Evolutionary conservation across 2,113 vertebrate genomes (phyloP), one percentile per base, ranked within the genome.

Genomic region (Gambusia holbrooki): DNA sequence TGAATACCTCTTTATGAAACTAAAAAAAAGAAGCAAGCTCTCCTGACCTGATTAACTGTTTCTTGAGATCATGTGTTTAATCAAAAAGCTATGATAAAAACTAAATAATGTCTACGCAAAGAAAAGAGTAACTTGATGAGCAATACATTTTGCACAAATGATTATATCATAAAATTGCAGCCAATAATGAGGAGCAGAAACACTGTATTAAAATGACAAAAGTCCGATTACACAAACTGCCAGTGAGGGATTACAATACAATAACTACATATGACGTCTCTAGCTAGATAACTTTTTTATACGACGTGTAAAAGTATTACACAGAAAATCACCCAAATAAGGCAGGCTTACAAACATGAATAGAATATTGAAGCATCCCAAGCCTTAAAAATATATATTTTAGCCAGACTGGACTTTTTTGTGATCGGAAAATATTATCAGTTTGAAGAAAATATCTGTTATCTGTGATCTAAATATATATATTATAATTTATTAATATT

Each of bases 71-170:
- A 11, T 45, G 66, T 3, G 9, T 30, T 66, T 70, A 60, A 81
- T 83, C 87, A 74, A 63, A 86, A 82, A 60, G 81, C 22, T 65
- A 83, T 0, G 3, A 76, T 83, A 79, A 89, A 62, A 88, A 88
- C 81, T 51, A n/a, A 87, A 83, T 63, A 65, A 62, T 79, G 76
- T 80, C 83, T 84, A 89, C 85, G 88, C 86, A 87, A 84, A 81
- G 79, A 88, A 79, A 62, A 89, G 72, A 78, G 70, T 87, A 90
- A 92, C 88, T 90, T 86, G 73, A 92, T 88, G 25, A 27, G 63
- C 86, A 80, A 84, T 79, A 87, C 70, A 73, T 80, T 80, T 84
- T 85, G 76, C 80, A 63, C 77, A 86, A 88, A 81, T 64, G 54
- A 89, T 87, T 87, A 75, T 89, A 88, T 88, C 51, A 81, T 85